Evolutionary conservation across 2,888 invertebrate genomes (phyloP).

Genomic region (Podabrus alpinus): DNA sequence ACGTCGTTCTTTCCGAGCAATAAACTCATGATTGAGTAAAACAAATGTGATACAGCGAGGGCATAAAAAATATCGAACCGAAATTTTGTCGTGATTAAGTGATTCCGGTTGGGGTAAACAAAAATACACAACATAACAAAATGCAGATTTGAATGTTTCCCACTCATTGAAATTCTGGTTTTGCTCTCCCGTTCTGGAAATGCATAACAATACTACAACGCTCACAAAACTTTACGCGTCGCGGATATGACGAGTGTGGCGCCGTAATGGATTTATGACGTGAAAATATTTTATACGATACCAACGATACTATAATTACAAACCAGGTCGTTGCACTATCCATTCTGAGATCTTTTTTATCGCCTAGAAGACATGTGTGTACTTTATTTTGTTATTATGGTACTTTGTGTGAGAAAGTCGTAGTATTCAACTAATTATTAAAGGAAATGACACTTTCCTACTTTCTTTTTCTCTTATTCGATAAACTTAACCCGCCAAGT

Average conservation of each 20-base stretch:
- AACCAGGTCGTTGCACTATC: conserved; percentile 37
- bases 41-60: background rate
- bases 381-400: conserved; percentile 21
- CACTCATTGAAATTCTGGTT: conserved; percentile 28
- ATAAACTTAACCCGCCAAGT: background rate
- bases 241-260: conserved; percentile 34
- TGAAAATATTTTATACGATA: conserved; percentile 40
- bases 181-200: conserved; percentile 21
- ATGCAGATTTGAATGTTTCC: conserved; percentile 23
- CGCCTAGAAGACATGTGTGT: conserved; percentile 30
- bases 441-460: conserved; percentile 7
- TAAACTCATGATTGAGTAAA: background rate
- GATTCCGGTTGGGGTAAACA: background rate
- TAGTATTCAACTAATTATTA: conserved; percentile 10
- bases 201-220: conserved; percentile 22
- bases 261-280: conserved; percentile 41
- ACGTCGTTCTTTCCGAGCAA: background rate
- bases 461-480: background rate
- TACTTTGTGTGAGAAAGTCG: conserved; percentile 26
- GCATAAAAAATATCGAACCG: background rate
- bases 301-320: conserved; percentile 39
- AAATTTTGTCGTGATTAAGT: conserved; percentile 1
- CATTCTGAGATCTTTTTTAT: conserved; percentile 30
- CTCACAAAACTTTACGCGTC: conserved; percentile 21
- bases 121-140: background rate